Base-by-base conservation (phyloP, 1,140 invertebrate species). In the Gerris buenoi region DNA sequence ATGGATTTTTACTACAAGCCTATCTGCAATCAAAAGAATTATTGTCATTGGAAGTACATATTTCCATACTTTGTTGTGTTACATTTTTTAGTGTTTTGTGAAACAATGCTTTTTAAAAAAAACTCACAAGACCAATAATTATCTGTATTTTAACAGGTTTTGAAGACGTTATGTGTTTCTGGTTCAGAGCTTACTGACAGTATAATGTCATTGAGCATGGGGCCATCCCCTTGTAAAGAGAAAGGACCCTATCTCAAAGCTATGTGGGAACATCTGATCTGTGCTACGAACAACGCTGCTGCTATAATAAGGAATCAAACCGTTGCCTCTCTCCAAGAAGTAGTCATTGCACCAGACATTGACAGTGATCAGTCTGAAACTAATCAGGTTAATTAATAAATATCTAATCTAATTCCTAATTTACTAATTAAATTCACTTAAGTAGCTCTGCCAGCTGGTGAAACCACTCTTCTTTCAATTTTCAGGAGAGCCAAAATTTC, bases 161-260 rank as follows among this genome's bases (percentile, higher is more conserved):
- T 85, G 66, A 84, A 83, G 71, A 83, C 78, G 66, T 75, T 85
- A 69, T 85, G 83, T 74, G 78, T 79, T 69, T 81, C 83, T 70
- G 83, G 83, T 64, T 79, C 81, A 70, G 80, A 81, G 68, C 74
- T 84, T 67, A 79, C 83, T 27, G 78, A 82, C 69, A 81, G 81
- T 14, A 74, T 85, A 67, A 79, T 79, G 63, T 77, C 78, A 23
- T 76, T 85, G 29, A 75, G 77, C 23, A 77, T 83, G 68, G 80
- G 81, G 23, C 80, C 79, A 65, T 81, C 82, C 64, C 78, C 82
- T 59, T 80, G 81, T 63, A 73, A 79, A 67, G 73, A 72, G 64
- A 73, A 80, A 68, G 81, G 82, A 14, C 76, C 77, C 60, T 83
- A 83, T 65, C 83, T 81, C 72, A 77, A 82, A 64, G 76, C 76